These are phyloP conservation scores for Oreotragus oreotragus DNA, from an alignment of 2,113 vertebrate genomes.

Conservation along the genomic window DNA sequence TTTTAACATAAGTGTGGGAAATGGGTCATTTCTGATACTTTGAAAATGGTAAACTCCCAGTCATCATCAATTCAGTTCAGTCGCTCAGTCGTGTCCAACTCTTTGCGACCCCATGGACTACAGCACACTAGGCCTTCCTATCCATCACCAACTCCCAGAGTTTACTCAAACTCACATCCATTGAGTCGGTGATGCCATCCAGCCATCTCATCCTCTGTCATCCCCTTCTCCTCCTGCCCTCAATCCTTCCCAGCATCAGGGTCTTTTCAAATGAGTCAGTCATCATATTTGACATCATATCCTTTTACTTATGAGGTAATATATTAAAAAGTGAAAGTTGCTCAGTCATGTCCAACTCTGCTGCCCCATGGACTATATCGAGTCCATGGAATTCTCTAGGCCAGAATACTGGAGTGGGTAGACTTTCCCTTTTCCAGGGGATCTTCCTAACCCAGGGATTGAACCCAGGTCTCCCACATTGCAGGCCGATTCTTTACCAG, in stretches of 20 bases:
- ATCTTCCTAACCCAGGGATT: background rate
- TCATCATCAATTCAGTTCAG: background rate
- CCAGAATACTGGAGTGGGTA: background rate
- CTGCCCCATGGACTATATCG: background rate
- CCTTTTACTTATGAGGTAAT: background rate
- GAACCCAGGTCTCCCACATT: background rate
- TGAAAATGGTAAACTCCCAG: background rate
- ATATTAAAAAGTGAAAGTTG: background rate
- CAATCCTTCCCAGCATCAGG: background rate
- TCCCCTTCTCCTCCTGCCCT: background rate
- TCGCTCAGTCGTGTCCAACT: rapidly evolving
- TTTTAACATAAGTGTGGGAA: background rate
- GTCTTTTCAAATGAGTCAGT: background rate
- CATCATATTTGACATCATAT: background rate
- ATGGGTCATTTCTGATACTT: background rate
- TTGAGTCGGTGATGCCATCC: background rate
- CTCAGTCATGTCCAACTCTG: background rate
- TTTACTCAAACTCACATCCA: background rate
- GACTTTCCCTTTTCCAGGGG: background rate
- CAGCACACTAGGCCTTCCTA: background rate
- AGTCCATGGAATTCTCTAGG: background rate
- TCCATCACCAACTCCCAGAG: background rate
- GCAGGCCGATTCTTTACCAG: background rate
- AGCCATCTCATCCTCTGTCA: background rate
- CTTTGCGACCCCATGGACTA: background rate